Base-by-base conservation (phyloP, 2,888 invertebrate genomes). In the Cheilosia pagana region DNA sequence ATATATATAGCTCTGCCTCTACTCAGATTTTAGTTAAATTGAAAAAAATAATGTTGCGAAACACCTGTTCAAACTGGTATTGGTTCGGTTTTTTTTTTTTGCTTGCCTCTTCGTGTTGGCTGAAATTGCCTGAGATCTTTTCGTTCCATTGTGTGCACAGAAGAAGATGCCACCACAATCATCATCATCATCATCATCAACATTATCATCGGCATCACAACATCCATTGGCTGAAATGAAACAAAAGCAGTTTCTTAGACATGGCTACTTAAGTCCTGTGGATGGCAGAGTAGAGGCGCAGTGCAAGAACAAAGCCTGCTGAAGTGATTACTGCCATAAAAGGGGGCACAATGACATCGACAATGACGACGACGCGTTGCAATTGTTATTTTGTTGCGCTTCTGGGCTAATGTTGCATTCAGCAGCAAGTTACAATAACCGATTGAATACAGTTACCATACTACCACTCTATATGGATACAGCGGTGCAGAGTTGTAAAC, bases 1-100 rank as follows among this genome's bases (percentile, higher is more conserved):
- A 3, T 8, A 28, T 28, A 25, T 2, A 25, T 25, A 28, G 28
- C 7, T 41, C n/a, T 67, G 1, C 23, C 28, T 2, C 5, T 41
- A 39, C 12, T 39, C 53, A 16, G 23, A 31, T 50, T 43, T 19
- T 21, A 50, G 14, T 16, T 5, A 12, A 50, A 23, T 16, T 23
- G 31, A 28, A 43, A 35, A 50, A 59, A 43, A 59, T n/a, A 43
- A 59, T n/a, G n/a, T 50, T 43, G n/a, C 21, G 39, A 74, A 65
- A 60, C 79, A 79, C 79, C 81, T 76, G 76, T 59, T 63, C 63
- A 59, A 35, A 81, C 70, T 31, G 23, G 81, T 43, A 76, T 76
- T 23, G n/a, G 43, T 45, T 45, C 43, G 16, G 16, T 31, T 10
- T 53, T 39, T 28, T 31, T 10, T 53, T 39, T 28, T 55, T 53